A percentile compares a stretch with the other conserved stretches of the same genome.
Evolutionary conservation across 2,888 invertebrate species (phyloP).

Genomic region (Hesperia comma): DNA sequence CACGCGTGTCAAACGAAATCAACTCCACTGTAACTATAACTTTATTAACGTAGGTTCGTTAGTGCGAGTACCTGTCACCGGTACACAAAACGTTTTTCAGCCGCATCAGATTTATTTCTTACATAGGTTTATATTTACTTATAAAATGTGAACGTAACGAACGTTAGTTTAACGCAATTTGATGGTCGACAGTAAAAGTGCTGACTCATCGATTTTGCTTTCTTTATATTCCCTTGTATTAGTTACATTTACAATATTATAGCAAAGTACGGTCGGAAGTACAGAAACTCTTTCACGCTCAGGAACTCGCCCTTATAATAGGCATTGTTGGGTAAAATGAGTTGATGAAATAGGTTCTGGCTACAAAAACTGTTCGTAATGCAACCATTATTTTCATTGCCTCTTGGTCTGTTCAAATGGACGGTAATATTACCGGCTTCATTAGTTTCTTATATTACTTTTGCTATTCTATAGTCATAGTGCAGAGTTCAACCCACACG

Average conservation of each 20-base stretch:
- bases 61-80: not conserved
- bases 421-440: constrained; percentile 9
- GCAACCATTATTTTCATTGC: constrained; percentile 1
- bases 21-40: not conserved
- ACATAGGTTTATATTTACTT: not conserved
- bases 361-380: not conserved
- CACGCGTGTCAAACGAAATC: not conserved
- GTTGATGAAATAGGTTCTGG: not conserved
- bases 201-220: not conserved
- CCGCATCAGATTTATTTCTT: not conserved
- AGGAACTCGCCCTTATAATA: not conserved
- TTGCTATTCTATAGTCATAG: constrained; percentile 19
- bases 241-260: constrained; percentile 1
- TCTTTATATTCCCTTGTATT: not conserved
- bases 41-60: not conserved
- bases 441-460: constrained; percentile 24
- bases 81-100: not conserved
- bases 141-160: not conserved
- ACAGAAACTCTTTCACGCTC: not conserved
- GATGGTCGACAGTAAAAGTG: not conserved
- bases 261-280: not conserved
- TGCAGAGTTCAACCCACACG: constrained; percentile 33
- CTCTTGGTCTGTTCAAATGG: not conserved
- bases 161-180: not conserved
- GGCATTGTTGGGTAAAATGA: not conserved